Percentiles rank a stretch among this genome's conserved stretches.
Conservation (phyloP, 2,113 vertebrate genomes). For the Sclerurus mexicanus region DNA sequence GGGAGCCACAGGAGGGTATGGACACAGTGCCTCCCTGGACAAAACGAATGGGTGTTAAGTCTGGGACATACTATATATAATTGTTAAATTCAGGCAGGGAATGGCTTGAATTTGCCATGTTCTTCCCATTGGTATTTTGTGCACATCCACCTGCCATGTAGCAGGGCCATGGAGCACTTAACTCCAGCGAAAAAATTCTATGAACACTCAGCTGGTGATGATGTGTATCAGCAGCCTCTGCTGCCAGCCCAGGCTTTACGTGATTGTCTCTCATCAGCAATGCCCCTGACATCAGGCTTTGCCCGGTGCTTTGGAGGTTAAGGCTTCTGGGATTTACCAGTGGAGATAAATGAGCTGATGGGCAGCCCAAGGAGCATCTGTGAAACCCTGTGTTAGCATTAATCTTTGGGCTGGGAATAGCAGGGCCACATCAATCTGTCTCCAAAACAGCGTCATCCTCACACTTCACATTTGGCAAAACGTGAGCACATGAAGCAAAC, state of each 20-base stretch:
- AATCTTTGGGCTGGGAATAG: not conserved
- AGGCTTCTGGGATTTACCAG: not conserved
- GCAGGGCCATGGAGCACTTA: not conserved
- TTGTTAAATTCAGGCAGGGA: not conserved
- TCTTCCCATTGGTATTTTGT: not conserved
- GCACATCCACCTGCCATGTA: not conserved
- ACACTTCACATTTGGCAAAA: not conserved
- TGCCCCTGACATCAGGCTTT: not conserved
- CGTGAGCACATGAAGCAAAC: not conserved
- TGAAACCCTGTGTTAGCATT: not conserved
- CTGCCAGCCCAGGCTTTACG: not conserved
- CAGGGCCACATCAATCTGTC: not conserved
- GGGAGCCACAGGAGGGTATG: fast-evolving
- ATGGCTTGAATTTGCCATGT: not conserved
- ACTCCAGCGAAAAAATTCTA: not conserved
- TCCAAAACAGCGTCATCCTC: not conserved
- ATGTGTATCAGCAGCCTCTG: not conserved
- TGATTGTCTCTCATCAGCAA: not conserved
- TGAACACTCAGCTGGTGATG: not conserved
- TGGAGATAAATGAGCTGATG: not conserved
- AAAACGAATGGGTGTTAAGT: not conserved
- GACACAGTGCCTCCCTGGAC: not conserved
- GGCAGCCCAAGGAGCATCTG: not conserved
- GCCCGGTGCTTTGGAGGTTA: not conserved
- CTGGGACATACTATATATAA: not conserved